These are phyloP conservation scores for Atrina japonica DNA, from an alignment of 2,888 invertebrate genomes.

Conservation along the genomic window DNA sequence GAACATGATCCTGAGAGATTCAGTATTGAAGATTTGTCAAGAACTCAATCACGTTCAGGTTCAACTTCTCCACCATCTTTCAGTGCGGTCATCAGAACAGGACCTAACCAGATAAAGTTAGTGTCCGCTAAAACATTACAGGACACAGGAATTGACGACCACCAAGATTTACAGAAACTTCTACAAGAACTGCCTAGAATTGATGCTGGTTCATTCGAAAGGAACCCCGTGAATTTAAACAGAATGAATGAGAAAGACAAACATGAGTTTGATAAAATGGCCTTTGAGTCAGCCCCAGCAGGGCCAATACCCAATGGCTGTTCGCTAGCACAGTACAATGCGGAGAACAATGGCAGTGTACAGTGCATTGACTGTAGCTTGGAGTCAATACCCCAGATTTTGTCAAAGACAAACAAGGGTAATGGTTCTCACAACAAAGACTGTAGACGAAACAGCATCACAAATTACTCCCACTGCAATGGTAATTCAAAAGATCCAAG, in stretches of 20 bases:
- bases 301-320: too few relatives aligned
- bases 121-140: conserved; percentile 66
- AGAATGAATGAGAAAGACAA: conserved; percentile 25
- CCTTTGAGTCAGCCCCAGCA: neutral
- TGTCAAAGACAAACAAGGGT: conserved; percentile 18
- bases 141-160: conserved; percentile 52
- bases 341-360: conserved; percentile 52
- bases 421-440: too few relatives aligned
- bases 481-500: too few relatives aligned
- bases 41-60: conserved; percentile 59
- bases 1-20: conserved; percentile 72
- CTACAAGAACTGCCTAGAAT: conserved; percentile 72
- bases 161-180: conserved; percentile 65
- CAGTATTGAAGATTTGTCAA: conserved; percentile 68
- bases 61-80: conserved; percentile 70
- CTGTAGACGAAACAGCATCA: too few relatives aligned
- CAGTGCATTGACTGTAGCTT: conserved; percentile 75
- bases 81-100: conserved; percentile 75
- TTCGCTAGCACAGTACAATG: conserved; percentile 2
- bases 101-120: conserved; percentile 75
- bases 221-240: conserved; percentile 60
- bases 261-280: conserved; percentile 24
- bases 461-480: too few relatives aligned
- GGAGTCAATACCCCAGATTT: conserved; percentile 69
- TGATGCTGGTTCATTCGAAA: conserved; percentile 69